phyloP scores from a whole-genome alignment of 2,888 invertebrate genomes.

The Clunio marinus region DNA sequence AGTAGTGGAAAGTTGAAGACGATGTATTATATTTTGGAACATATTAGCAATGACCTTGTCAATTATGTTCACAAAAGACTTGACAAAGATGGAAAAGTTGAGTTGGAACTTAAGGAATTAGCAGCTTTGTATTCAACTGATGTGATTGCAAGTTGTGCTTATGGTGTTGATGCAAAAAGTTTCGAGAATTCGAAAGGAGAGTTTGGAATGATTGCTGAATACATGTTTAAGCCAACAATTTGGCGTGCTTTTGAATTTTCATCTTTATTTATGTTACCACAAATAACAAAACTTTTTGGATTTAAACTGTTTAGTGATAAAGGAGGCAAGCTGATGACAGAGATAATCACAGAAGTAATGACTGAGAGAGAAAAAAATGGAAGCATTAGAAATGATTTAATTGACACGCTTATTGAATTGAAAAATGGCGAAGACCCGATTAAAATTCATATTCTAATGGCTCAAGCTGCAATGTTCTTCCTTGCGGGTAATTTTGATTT shows the following conservation, averaged over 20 bases:
- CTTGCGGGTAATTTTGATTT: too few species aligned
- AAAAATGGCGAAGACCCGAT: slow-evolving; percentile 41
- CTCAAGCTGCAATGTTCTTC: slow-evolving; percentile 49
- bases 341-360: slow-evolving; percentile 51
- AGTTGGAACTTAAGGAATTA: slow-evolving; percentile 42
- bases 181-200: slow-evolving; percentile 50
- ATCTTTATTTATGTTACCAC: slow-evolving; percentile 51
- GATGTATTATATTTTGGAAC: slow-evolving; percentile 48
- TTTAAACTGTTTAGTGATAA: slow-evolving; percentile 49
- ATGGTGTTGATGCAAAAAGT: slow-evolving; percentile 52
- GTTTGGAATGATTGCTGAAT: slow-evolving; percentile 50
- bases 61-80: not conserved
- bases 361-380: slow-evolving; percentile 49
- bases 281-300: slow-evolving; percentile 46
- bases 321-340: slow-evolving; percentile 48
- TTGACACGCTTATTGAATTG: slow-evolving; percentile 53
- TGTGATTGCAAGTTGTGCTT: slow-evolving; percentile 53
- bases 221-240: slow-evolving; percentile 48
- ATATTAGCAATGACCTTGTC: slow-evolving; percentile 42
- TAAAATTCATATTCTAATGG: not conserved
- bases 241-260: slow-evolving; percentile 48
- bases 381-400: slow-evolving; percentile 49
- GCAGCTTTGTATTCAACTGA: slow-evolving; percentile 48
- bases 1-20: slow-evolving; percentile 50
- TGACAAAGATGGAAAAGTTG: not conserved